Base-by-base conservation (phyloP, 2,113 vertebrate genomes). In the Callopanchax toddi region DNA sequence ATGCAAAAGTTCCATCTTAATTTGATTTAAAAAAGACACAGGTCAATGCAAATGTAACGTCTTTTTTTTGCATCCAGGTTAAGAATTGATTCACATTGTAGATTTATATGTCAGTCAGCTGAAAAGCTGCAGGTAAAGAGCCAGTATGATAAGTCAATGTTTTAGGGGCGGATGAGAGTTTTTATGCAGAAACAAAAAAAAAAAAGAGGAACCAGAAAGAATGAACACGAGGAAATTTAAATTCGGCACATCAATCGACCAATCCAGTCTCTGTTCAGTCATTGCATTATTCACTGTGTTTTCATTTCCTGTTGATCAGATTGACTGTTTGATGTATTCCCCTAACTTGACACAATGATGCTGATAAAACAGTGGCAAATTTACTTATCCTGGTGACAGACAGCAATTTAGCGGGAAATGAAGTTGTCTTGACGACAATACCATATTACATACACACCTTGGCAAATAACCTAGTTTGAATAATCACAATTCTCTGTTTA, bases 401-500 rank as follows among this genome's bases (percentile, higher is more conserved):
- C 93, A 94, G 95, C 93, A 93, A 94, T 95, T 95, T 92, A 92
- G 94, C 3, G 92, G 89, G 94, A 95, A 95, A 99, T 99, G 91
- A 97, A 97, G 95, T 95, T 95, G 95, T 95, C 87, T 75, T 74
- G 82, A 93, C 90, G 86, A 82, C 88, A 88, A 92, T 91, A 93
- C 92, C 90, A 88, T 93, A 93, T 89, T 87, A 84, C 85, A 94
- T 54, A 79, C 81, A 83, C 64, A 94, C 92, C 82, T 92, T 88
- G 79, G 92, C 94, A 95, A 97, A 97, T 95, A 96, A 93, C 94
- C 93, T 93, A 90, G 93, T 95, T 94, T 95, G 94, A 96, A 96
- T 96, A 96, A 97, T 96, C 95, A 91, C 88, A 93, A 93, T 92
- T 94, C 95, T 95, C 95, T 95, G 94, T 95, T 96, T 96, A 96